A percentile compares a stretch with the other conserved stretches of the same genome.
Evolutionary conservation across 2,113 vertebrate species (phyloP).

Genomic region (Grallaria varia): DNA sequence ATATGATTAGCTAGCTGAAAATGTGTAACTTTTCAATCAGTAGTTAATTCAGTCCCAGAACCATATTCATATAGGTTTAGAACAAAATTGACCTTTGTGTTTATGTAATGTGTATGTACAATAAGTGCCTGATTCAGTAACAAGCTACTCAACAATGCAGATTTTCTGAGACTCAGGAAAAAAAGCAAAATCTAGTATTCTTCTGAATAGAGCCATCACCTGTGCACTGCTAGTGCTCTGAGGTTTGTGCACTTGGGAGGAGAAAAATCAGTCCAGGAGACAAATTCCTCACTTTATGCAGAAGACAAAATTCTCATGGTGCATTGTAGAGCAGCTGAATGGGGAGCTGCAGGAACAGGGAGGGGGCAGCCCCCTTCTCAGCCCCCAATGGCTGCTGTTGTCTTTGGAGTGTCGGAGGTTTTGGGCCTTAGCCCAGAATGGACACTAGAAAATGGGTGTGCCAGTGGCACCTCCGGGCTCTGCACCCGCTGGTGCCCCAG

Average conservation of each 20-base stretch:
- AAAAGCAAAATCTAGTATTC: neutral
- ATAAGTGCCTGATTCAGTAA: conserved; percentile 60
- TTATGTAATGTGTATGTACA: conserved; percentile 56
- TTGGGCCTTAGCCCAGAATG: neutral
- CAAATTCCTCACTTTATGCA: neutral
- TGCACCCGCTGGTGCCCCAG: neutral
- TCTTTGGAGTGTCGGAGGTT: neutral
- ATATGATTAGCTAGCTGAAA: conserved; percentile 36
- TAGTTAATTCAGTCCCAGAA: conserved; percentile 40
- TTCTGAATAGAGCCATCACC: conserved; percentile 34
- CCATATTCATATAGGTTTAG: conserved; percentile 42
- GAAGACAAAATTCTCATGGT: neutral
- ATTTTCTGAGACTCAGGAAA: neutral
- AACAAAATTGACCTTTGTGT: conserved; percentile 69
- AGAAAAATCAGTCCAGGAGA: neutral
- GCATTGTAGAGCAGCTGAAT: neutral
- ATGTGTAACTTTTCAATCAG: conserved; percentile 59
- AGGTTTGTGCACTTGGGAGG: neutral
- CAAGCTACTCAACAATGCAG: conserved; percentile 16
- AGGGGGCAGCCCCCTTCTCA: neutral
- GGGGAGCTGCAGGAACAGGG: neutral
- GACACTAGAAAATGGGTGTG: neutral
- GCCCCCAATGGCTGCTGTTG: neutral
- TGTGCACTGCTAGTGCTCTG: neutral
- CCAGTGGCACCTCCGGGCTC: neutral